phyloP scores from a whole-genome alignment of 2,888 invertebrate species.

The Strigamia maritima region DNA sequence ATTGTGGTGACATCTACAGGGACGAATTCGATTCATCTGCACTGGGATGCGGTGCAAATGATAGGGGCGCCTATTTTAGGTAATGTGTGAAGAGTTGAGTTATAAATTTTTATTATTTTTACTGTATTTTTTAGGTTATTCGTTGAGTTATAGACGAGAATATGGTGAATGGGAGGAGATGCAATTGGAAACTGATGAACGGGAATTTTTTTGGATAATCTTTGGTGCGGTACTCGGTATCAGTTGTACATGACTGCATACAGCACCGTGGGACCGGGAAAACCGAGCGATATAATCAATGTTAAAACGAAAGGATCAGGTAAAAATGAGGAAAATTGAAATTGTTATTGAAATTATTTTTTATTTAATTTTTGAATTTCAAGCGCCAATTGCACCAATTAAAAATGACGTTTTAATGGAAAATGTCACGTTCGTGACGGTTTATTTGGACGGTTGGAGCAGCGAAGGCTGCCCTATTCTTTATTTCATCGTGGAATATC shows the following conservation, averaged over 20 bases:
- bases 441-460: conserved; percentile 88
- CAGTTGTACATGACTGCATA: conserved; percentile 90
- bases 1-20: conserved; percentile 18
- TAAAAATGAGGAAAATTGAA: not conserved
- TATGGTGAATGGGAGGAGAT: conserved; percentile 91
- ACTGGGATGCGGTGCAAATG: conserved; percentile 4
- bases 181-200: conserved; percentile 57
- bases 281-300: conserved; percentile 40
- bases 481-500: conserved; percentile 91
- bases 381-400: conserved; percentile 37
- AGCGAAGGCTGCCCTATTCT: conserved; percentile 94
- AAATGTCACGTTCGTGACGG: conserved; percentile 60
- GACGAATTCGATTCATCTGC: conserved; percentile 21
- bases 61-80: conserved; percentile 6
- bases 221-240: conserved; percentile 89
- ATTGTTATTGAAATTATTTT: not conserved
- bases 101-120: not conserved
- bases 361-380: conserved; percentile 5
- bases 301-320: conserved; percentile 48
- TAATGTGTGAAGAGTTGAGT: not conserved
- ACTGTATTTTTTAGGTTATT: conserved; percentile 63
- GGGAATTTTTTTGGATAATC: conserved; percentile 69
- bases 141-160: conserved; percentile 88
- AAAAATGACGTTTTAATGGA: conserved; percentile 35
- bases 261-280: conserved; percentile 56